A percentile compares a stretch with the other conserved stretches of the same genome.
These are phyloP conservation scores for Melipona bicolor DNA, from an alignment of 2,888 invertebrate genomes.

Conservation along the genomic window DNA sequence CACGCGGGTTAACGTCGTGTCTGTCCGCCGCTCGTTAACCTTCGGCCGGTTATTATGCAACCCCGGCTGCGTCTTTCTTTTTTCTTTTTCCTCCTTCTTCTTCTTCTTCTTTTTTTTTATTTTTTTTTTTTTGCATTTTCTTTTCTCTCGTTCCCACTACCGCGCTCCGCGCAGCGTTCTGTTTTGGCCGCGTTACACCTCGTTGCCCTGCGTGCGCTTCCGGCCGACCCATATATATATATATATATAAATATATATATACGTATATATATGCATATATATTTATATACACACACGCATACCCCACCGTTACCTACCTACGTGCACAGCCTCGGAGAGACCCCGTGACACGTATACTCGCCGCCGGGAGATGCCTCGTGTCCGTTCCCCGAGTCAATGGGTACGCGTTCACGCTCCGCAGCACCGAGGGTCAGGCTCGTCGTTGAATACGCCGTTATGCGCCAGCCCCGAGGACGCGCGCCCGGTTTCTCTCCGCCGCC, in stretches of 20 bases:
- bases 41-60: constrained; percentile 62
- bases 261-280: neutral
- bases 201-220: constrained; percentile 65
- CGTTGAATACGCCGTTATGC: constrained; percentile 50
- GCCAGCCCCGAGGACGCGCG: constrained; percentile 22
- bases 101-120: no score
- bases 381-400: constrained; percentile 57
- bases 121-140: no score
- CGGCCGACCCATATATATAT: constrained; percentile 62
- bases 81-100: no score
- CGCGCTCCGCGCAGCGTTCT: constrained; percentile 32
- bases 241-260: no score
- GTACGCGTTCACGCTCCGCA: constrained; percentile 39
- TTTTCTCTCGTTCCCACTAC: no score
- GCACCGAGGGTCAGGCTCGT: constrained; percentile 50
- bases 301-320: constrained; percentile 26
- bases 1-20: constrained; percentile 60
- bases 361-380: constrained; percentile 36
- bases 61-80: constrained; percentile 26
- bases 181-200: constrained; percentile 60
- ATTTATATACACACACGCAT: constrained; percentile 40
- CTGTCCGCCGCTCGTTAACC: constrained; percentile 63
- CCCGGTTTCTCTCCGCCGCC: neutral
- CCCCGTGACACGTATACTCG: constrained; percentile 37
- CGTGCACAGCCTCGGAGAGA: constrained; percentile 33